Evolutionary conservation across 2,113 vertebrate species (phyloP).

Genomic region (Oxyura jamaicensis): DNA sequence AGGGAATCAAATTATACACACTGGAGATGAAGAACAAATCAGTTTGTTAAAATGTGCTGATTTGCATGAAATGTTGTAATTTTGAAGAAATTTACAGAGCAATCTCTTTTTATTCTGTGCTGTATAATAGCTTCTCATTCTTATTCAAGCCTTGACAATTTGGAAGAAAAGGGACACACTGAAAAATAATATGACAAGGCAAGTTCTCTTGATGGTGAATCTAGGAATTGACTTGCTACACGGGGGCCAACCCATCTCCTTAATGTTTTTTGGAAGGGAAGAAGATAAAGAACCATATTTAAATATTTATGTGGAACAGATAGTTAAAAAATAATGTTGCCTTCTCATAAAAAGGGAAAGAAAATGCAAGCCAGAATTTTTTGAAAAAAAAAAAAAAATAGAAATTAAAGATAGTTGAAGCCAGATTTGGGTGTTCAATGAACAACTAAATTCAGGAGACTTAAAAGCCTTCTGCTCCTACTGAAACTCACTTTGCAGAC

Average conservation of each 20-base stretch:
- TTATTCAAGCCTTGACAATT: slow-evolving; percentile 52
- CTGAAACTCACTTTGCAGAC: neutral
- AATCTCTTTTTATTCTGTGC: slow-evolving; percentile 55
- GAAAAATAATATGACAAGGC: slow-evolving; percentile 21
- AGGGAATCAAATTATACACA: neutral
- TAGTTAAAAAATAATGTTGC: neutral
- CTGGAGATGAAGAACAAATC: slow-evolving; percentile 18
- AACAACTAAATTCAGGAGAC: neutral
- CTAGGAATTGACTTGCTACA: neutral
- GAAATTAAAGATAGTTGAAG: neutral
- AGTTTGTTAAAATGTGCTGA: slow-evolving; percentile 23
- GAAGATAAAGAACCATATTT: neutral
- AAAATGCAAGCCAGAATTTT: neutral
- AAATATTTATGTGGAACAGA: neutral
- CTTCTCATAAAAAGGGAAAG: neutral
- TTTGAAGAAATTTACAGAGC: slow-evolving; percentile 18
- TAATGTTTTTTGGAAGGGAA: neutral
- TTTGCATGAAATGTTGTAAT: slow-evolving; percentile 34
- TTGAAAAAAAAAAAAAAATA: neutral
- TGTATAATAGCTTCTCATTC: slow-evolving; percentile 47
- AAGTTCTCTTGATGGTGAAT: neutral
- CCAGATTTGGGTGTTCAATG: neutral
- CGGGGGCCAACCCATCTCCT: neutral
- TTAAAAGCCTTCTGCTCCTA: neutral
- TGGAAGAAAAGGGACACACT: slow-evolving; percentile 32